Evolutionary conservation across 2,797 vertebrate genomes (phyloP), one percentile per base, ranked within the genome.

Genomic region (Bovichtus diacanthus): DNA sequence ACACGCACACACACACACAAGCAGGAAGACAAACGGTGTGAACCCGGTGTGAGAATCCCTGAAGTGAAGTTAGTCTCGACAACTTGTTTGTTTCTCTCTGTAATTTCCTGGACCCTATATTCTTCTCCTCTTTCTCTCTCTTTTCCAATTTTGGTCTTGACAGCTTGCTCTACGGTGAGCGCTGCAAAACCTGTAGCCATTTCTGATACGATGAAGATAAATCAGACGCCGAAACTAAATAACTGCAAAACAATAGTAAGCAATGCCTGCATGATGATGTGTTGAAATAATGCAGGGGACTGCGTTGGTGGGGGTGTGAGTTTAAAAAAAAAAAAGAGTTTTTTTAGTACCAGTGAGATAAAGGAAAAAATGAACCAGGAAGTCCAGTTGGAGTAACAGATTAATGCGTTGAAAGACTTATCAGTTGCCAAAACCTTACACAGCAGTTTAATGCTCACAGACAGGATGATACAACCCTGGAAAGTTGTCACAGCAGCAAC

Each of bases 1-100:
- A n/a, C n/a, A n/a, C n/a, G n/a, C n/a, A n/a, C n/a, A n/a, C n/a
- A n/a, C n/a, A n/a, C n/a, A n/a, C n/a, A n/a, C n/a, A n/a, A n/a
- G n/a, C n/a, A n/a, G n/a, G n/a, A n/a, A n/a, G n/a, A n/a, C n/a
- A n/a, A n/a, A n/a, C n/a, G n/a, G n/a, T n/a, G n/a, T n/a, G n/a
- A n/a, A n/a, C n/a, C n/a, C n/a, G n/a, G n/a, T n/a, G 5, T 25
- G 69, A 73, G 39, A 51, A 46, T 75, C 79, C 67, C 83, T 80
- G 66, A 84, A 74, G 59, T 63, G 66, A 49, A 76, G 77, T 53
- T 54, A 54, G 55, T 68, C 6, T 79, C 58, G 43, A 15, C 19
- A 9, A 67, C 62, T 63, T 34, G 18, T n/a, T n/a, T 11, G 49
- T 76, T 63, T 73, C 23, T 34, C 27, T 47, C 15, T 73, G 47